Conservation (phyloP, 2,113 vertebrate species). For the Silurus glanis region DNA sequence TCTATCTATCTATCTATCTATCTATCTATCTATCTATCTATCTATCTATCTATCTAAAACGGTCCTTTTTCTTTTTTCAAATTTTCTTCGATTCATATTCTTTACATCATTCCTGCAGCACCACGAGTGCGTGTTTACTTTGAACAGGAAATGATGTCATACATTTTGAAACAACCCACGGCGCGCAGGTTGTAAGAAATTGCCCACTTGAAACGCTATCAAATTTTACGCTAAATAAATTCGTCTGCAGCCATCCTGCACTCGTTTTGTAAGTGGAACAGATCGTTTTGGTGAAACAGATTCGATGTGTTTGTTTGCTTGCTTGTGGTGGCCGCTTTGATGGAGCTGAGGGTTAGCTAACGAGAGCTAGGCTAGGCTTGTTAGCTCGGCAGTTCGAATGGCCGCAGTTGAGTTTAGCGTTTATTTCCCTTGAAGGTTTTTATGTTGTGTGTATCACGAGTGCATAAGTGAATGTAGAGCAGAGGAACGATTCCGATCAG, state of each 20-base stretch:
- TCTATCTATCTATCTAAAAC: too few species aligned
- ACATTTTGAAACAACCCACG: conserved; percentile 67
- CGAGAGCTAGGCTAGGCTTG: not conserved
- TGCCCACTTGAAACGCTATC: not conserved
- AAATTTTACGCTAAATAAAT: not conserved
- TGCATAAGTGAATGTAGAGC: not conserved
- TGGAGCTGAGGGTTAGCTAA: not conserved
- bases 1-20: too few species aligned
- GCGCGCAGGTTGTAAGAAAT: conserved; percentile 52
- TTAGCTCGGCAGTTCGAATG: not conserved
- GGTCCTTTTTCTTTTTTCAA: too few species aligned
- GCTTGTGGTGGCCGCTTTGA: not conserved
- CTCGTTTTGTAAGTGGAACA: not conserved
- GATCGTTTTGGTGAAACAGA: not conserved
- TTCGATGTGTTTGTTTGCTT: not conserved
- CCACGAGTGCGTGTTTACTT: conserved; percentile 46
- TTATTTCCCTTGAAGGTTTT: too few species aligned
- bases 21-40: too few species aligned
- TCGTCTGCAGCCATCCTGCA: not conserved
- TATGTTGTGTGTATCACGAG: not conserved
- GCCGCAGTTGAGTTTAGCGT: not conserved
- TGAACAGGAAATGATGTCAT: conserved; percentile 67
- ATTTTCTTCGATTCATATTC: too few species aligned
- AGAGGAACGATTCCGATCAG: too few species aligned
- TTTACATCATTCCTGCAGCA: not conserved